These are phyloP conservation scores for Nesometra sesokonis DNA, from an alignment of 35 echinoderm and acorn worm genomes.

Conservation along the genomic window DNA sequence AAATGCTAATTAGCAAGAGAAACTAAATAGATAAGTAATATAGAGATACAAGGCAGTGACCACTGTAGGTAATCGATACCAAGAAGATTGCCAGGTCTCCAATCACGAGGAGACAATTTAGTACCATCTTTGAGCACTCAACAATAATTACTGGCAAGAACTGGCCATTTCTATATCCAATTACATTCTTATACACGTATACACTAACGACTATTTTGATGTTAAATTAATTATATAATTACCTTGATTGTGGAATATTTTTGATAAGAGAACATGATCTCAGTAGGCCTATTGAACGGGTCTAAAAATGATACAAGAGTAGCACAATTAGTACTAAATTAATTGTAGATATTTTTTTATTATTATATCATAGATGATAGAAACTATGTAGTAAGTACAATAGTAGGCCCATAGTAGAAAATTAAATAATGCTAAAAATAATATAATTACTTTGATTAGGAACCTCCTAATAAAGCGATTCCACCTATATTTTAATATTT, in stretches of 20 bases:
- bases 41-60: not conserved
- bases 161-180: not conserved
- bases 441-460: too few relatives aligned
- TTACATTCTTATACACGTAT: not conserved
- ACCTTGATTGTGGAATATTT: not conserved
- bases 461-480: too few relatives aligned
- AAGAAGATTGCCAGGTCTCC: not conserved
- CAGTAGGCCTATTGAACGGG: too few relatives aligned
- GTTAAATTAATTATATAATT: not conserved
- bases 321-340: too few relatives aligned
- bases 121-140: not conserved
- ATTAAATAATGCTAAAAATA: too few relatives aligned
- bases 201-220: not conserved
- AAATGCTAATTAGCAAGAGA: not conserved
- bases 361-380: too few relatives aligned
- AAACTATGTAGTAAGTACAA: too few relatives aligned
- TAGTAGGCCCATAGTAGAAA: too few relatives aligned
- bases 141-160: not conserved
- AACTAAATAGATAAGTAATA: not conserved
- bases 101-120: not conserved
- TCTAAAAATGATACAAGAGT: too few relatives aligned
- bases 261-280: too few relatives aligned
- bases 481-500: too few relatives aligned
- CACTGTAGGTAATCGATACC: not conserved
- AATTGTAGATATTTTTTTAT: too few relatives aligned